Conservation (phyloP, 2,797 vertebrate species). For the Rhabdomys pumilio region DNA sequence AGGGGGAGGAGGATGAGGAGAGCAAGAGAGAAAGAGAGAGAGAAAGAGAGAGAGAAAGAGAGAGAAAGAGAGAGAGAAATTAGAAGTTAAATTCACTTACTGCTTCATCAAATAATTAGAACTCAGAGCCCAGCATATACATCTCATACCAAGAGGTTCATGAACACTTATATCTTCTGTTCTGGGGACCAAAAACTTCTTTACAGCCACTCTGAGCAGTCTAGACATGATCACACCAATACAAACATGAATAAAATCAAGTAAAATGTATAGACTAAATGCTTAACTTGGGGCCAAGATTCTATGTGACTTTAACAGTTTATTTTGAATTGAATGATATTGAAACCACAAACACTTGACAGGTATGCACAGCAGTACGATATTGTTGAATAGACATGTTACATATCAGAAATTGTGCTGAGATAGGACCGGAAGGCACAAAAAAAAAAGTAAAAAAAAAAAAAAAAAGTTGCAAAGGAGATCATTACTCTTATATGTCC, state of each 20-base stretch:
- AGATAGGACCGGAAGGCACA: not conserved
- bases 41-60: fast-evolving
- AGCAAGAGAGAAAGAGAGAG: fast-evolving
- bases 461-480: not conserved
- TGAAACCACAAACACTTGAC: not conserved
- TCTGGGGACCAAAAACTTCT: not conserved
- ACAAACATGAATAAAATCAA: not conserved
- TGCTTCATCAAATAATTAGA: not conserved
- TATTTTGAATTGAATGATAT: not conserved
- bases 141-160: not conserved
- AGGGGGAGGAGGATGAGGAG: not conserved
- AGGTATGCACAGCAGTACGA: not conserved
- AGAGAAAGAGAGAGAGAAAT: not conserved
- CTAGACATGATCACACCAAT: not conserved
- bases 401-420: not conserved
- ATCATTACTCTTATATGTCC: not conserved
- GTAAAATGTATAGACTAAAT: not conserved
- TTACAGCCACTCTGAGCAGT: not conserved
- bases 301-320: not conserved
- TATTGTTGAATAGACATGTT: not conserved
- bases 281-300: not conserved
- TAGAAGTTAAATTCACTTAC: not conserved
- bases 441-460: not conserved
- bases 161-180: too few species aligned
- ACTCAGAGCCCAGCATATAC: not conserved